Evolutionary conservation across 2,113 vertebrate genomes (phyloP).

Genomic region (Sander lucioperca): DNA sequence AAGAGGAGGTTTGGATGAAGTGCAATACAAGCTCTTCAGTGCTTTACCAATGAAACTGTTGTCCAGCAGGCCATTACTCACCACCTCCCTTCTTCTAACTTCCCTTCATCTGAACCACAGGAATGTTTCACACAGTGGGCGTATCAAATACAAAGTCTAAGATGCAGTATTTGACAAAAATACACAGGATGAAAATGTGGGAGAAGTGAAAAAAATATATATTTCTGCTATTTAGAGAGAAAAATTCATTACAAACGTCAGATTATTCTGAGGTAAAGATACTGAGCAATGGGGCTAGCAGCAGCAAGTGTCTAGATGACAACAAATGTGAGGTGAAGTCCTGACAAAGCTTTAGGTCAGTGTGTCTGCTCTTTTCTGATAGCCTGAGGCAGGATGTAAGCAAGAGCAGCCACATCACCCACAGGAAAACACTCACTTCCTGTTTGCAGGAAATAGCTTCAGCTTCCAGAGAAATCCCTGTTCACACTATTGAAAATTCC

Average conservation of each 20-base stretch:
- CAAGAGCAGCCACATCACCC: constrained; percentile 70
- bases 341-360: constrained; percentile 67
- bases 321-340: constrained; percentile 49
- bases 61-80: constrained; percentile 51
- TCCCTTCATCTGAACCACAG: constrained; percentile 48
- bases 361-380: constrained; percentile 74
- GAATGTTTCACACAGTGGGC: constrained; percentile 59
- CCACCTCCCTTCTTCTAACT: constrained; percentile 26
- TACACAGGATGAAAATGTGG: constrained; percentile 9
- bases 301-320: constrained; percentile 31
- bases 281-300: not conserved
- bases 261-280: constrained; percentile 7
- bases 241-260: constrained; percentile 17
- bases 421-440: constrained; percentile 83
- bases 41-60: constrained; percentile 33
- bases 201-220: constrained; percentile 18
- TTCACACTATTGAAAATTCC: constrained; percentile 58
- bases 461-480: constrained; percentile 63
- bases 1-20: constrained; percentile 30
- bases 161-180: constrained; percentile 29
- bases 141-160: constrained; percentile 37
- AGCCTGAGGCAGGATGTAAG: constrained; percentile 77
- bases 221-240: constrained; percentile 5
- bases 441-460: constrained; percentile 79
- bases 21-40: constrained; percentile 28